phyloP scores from a whole-genome alignment of 2,888 invertebrate species.

The Netelia inedita region DNA sequence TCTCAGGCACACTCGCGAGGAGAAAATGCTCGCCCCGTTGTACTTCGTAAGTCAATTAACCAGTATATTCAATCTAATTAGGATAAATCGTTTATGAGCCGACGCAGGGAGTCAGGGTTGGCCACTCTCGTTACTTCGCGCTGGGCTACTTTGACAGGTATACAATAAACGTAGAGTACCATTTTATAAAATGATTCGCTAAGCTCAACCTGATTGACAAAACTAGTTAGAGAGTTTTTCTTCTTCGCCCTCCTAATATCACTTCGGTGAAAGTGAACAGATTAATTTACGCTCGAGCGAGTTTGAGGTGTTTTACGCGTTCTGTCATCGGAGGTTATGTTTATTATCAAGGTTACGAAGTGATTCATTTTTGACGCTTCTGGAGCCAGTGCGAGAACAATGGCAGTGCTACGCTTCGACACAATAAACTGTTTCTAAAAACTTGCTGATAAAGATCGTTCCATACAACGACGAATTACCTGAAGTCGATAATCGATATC shows the following conservation, averaged over 20 bases:
- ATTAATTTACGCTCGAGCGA: conserved; percentile 2
- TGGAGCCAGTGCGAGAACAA: conserved; percentile 35
- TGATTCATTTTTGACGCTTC: conserved; percentile 48
- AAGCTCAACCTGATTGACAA: too few species aligned
- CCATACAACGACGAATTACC: neutral
- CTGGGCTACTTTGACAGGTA: conserved; percentile 62
- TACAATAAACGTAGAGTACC: conserved; percentile 46
- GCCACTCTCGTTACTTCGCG: conserved; percentile 32
- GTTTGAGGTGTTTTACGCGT: neutral
- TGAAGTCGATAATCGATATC: neutral
- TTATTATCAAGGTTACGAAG: conserved; percentile 47
- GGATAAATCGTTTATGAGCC: conserved; percentile 57
- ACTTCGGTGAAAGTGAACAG: neutral
- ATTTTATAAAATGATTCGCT: conserved; percentile 47
- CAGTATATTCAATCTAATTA: conserved; percentile 60
- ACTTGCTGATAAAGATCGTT: neutral
- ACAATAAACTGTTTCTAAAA: neutral
- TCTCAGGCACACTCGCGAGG: conserved; percentile 18
- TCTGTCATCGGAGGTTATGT: conserved; percentile 62
- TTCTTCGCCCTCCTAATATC: too few species aligned
- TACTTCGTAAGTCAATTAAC: conserved; percentile 68
- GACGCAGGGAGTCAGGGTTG: conserved; percentile 1
- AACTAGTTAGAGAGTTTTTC: too few species aligned
- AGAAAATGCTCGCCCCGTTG: conserved; percentile 31
- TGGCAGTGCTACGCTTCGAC: neutral